A percentile compares a stretch with the other conserved stretches of the same genome.
Evolutionary conservation across 1,140 invertebrate species (phyloP).

Genomic region (Adoxophyes honmai): DNA sequence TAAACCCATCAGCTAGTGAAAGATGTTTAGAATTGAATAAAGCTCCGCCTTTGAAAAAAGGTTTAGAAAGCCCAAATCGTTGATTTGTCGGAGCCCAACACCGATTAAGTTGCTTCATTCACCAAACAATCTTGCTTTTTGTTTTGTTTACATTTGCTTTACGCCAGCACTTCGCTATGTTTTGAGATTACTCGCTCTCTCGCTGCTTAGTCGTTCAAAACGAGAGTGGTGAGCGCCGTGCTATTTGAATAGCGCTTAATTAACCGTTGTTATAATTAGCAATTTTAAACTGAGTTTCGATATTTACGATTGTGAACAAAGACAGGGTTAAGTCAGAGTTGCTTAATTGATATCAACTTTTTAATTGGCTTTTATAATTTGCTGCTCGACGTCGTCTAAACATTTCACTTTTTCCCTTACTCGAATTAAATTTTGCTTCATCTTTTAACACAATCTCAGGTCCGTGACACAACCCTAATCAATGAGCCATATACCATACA

Average conservation of each 20-base stretch:
- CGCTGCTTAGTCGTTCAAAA: slow-evolving; percentile 7
- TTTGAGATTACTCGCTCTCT: neutral
- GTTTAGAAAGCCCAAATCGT: slow-evolving; percentile 22
- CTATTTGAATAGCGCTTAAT: slow-evolving; percentile 1
- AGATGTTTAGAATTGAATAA: slow-evolving; percentile 27
- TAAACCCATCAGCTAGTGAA: slow-evolving; percentile 23
- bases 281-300: neutral
- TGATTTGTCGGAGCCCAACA: slow-evolving; percentile 19
- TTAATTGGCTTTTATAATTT: neutral
- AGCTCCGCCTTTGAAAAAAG: slow-evolving; percentile 23
- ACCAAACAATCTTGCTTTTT: slow-evolving; percentile 5
- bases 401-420: too few relatives aligned
- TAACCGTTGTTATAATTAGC: slow-evolving; percentile 6
- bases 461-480: neutral
- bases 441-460: too few relatives aligned
- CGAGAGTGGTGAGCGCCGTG: slow-evolving; percentile 9
- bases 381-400: too few relatives aligned
- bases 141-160: slow-evolving; percentile 11
- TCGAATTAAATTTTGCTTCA: too few relatives aligned
- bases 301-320: slow-evolving; percentile 4
- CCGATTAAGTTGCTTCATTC: slow-evolving; percentile 13
- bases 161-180: slow-evolving; percentile 1
- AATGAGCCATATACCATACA: neutral
- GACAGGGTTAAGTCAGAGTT: slow-evolving; percentile 2
- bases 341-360: slow-evolving; percentile 11